A percentile compares a stretch with the other conserved stretches of the same genome.
phyloP scores from a whole-genome alignment of 1,140 invertebrate genomes.

The Ceratoteleas bidentatus region DNA sequence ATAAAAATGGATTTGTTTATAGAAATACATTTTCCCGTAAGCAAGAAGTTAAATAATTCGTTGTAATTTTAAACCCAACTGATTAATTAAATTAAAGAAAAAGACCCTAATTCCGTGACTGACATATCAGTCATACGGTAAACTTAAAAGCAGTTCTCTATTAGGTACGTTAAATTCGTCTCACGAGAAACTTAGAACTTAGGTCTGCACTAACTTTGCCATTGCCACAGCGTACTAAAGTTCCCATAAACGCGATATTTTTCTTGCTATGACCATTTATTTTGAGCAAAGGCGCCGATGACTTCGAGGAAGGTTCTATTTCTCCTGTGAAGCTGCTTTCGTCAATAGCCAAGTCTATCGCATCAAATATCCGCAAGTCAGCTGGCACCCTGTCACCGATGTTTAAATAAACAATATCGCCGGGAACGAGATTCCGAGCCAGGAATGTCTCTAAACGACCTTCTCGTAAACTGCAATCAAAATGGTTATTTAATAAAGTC shows the following conservation, averaged over 20 bases:
- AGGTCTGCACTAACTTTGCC: conserved; percentile 88
- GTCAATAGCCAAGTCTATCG: conserved; percentile 95
- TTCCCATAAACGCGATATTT: conserved; percentile 99
- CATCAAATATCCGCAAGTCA: conserved; percentile 95
- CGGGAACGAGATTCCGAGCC: conserved; percentile 97
- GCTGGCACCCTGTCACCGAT: conserved; percentile 98
- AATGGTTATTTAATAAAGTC: too few relatives aligned
- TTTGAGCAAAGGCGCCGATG: conserved; percentile 84
- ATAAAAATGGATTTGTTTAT: too few relatives aligned
- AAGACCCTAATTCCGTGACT: too few relatives aligned
- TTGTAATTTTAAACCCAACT: too few relatives aligned
- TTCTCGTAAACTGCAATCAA: conserved; percentile 87
- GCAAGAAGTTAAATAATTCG: too few relatives aligned
- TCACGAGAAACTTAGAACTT: too few relatives aligned
- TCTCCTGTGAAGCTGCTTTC: conserved; percentile 99
- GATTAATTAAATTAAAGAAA: too few relatives aligned
- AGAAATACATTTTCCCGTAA: too few relatives aligned
- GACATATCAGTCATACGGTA: too few relatives aligned
- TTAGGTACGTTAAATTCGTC: too few relatives aligned
- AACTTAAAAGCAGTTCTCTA: too few relatives aligned
- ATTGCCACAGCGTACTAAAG: conserved; percentile 96
- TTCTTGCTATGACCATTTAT: conserved; percentile 88
- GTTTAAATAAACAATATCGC: conserved; percentile 96
- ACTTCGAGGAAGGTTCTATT: conserved; percentile 90
- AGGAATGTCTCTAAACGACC: conserved; percentile 94